Evolutionary conservation across 2,797 vertebrate genomes (phyloP).

Genomic region (Smutsia gigantea): DNA sequence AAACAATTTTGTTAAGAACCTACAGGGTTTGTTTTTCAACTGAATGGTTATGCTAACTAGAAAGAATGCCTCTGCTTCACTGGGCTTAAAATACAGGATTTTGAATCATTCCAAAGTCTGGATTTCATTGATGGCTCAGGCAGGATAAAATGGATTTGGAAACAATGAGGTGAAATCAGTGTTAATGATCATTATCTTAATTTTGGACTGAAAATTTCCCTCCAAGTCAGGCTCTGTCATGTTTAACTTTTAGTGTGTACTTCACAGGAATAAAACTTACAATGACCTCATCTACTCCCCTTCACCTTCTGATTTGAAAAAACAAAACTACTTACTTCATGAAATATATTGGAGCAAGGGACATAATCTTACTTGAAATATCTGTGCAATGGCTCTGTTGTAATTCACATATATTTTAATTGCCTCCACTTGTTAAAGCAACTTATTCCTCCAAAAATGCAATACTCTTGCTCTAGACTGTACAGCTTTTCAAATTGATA

Average conservation of each 20-base stretch:
- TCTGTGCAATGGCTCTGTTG: background rate
- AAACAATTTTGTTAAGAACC: background rate
- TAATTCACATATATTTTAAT: background rate
- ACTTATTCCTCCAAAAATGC: background rate
- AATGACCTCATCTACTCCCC: background rate
- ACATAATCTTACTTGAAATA: background rate
- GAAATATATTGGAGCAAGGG: background rate
- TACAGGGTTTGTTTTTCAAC: background rate
- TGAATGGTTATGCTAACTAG: background rate
- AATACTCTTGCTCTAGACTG: background rate
- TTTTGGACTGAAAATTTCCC: constrained; percentile 53
- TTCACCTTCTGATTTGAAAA: background rate
- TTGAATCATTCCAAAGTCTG: constrained; percentile 73
- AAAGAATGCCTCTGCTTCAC: constrained; percentile 10
- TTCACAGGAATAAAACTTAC: background rate
- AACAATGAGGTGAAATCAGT: constrained; percentile 69
- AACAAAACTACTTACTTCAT: background rate
- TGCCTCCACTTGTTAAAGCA: constrained; percentile 1
- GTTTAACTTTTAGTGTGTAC: constrained; percentile 52
- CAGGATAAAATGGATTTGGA: constrained; percentile 72
- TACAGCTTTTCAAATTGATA: background rate
- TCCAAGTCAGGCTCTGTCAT: constrained; percentile 39
- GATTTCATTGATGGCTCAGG: constrained; percentile 72
- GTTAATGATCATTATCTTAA: constrained; percentile 77
- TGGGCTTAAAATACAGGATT: background rate